A percentile compares a stretch with the other conserved stretches of the same genome.
Conservation (phyloP, 2,797 vertebrate species). For the Merluccius polli region DNA sequence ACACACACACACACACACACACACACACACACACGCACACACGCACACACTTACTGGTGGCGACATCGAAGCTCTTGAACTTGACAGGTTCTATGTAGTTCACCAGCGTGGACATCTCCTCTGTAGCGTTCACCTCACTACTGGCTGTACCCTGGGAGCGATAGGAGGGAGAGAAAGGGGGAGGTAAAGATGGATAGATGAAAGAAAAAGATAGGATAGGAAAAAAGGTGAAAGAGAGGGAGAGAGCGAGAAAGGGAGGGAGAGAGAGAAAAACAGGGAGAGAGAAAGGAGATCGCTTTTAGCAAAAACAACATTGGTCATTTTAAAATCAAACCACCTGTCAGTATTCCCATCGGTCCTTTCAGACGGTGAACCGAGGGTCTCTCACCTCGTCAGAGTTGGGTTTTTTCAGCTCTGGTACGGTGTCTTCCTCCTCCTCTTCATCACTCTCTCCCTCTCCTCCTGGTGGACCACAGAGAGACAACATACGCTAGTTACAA, state of each 20-base stretch:
- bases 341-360: neutral
- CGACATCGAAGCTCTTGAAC: constrained; percentile 84
- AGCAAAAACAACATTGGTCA: no score
- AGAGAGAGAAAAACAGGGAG: neutral
- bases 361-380: no score
- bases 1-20: constrained; percentile 4
- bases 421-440: constrained; percentile 81
- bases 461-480: constrained; percentile 52
- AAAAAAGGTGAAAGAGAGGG: neutral
- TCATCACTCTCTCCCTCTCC: constrained; percentile 83
- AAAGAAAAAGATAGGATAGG: neutral
- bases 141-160: constrained; percentile 82
- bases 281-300: neutral
- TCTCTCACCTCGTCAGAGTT: constrained; percentile 80
- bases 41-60: constrained; percentile 75
- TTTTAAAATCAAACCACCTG: no score
- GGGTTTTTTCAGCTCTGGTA: constrained; percentile 77
- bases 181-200: neutral
- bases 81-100: constrained; percentile 91
- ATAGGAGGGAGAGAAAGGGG: neutral
- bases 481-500: neutral
- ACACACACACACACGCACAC: neutral
- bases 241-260: neutral
- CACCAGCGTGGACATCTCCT: constrained; percentile 91
- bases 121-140: constrained; percentile 86